Evolutionary conservation across 2,113 vertebrate genomes (phyloP), one percentile per base, ranked within the genome.

Genomic region (Octodon degus): DNA sequence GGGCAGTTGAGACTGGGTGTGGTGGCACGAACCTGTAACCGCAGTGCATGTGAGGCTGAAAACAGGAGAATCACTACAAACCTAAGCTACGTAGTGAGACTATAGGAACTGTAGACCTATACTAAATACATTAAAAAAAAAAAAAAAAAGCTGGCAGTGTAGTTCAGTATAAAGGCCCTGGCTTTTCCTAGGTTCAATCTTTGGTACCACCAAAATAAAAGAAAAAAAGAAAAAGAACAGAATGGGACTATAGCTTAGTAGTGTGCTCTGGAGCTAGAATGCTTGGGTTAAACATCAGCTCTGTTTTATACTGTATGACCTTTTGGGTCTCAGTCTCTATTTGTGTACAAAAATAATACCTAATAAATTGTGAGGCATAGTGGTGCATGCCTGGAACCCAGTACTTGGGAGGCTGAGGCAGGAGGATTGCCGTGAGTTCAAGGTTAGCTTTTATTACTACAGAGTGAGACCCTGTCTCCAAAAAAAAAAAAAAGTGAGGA

Each of bases 271-370:
- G 60, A 93, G 10, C 30, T 89, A 34, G 24, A 63, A n/a, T 53
- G 63, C 76, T 92, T 94, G 7, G 53, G 8, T 77, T 63, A 34
- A 68, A 90, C 40, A 24, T 55, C 37, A 34, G 25, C 55, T 84
- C 58, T 67, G 37, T 34, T 5, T 1, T 68, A 40, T 19, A 17
- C 55, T 82, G 0, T 89, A 11, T 94, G 65, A 92, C n/a, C 50
- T 89, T 96, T 95, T 43, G 4, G 60, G 43, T 82, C 53, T 84
- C 50, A 37, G 22, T 94, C 62, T 94, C 17, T 93, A 90, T 91
- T 83, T 96, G 24, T 89, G 53, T 92, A 22, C 87, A 91, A 93
- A 91, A 91, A 67, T 77, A 85, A 82, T 80, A 37, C 17, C 53
- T 91, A 81, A 63, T 40, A 68, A 16, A 9, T 82, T 94, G 53